Base-by-base conservation (phyloP, 2,797 vertebrate genomes). In the Onychomys leucogaster region DNA sequence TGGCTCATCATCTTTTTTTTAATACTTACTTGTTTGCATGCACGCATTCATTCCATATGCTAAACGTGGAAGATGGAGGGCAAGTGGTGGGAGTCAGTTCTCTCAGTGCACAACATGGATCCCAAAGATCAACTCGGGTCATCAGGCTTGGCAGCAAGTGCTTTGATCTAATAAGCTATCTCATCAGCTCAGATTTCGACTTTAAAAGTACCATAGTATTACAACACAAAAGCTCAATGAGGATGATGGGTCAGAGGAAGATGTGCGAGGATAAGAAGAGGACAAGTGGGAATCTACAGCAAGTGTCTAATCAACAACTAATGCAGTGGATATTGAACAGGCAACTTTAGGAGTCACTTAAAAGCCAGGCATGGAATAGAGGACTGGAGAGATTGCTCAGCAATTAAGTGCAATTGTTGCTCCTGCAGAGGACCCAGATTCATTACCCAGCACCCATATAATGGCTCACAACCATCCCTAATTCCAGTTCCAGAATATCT, bases 291-390 rank as follows among this genome's bases (percentile, higher is more conserved):
- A 94, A 82, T 43, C 34, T 34, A 71, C 0, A 78, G 89, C 52
- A 82, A 69, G 16, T 92, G 17, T 86, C 84, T 65, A 86, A 82
- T 46, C 46, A 92, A 75, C 57, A 75, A n/a, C 41, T 4, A 65
- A 57, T 57, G 29, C 90, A 93, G 34, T 49, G 11, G n/a, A 85
- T 84, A 87, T 19, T 17, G 14, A 57, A 91, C 5, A 59, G n/a
- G 23, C 34, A 87, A 69, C 83, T 71, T 89, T n/a, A 89, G 78
- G 61, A 92, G 19, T 59, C 14, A 89, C 19, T 76, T 87, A 86
- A 76, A 88, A 43, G 55, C 37, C 55, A 76, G 87, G 29, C 43
- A 21, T 76, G 11, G 65, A 27, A 2, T 49, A 6, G 61, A 27
- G 17, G 17, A 21, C 61, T 34, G 17, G 41, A 84, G 27, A 83